phyloP scores from a whole-genome alignment of 2,113 vertebrate genomes.

The Pontoporia blainvillei region DNA sequence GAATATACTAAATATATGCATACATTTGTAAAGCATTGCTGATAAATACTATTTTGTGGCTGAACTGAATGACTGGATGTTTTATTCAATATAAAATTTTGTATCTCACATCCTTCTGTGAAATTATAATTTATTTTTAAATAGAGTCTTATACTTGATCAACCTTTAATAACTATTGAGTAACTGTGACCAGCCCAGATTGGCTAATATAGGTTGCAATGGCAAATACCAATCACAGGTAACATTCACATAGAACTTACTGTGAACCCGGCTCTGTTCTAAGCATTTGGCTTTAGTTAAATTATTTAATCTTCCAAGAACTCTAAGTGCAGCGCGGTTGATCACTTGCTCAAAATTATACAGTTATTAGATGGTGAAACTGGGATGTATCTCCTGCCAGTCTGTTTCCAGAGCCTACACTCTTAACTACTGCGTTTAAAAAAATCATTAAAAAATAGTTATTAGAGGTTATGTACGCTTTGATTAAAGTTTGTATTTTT shows the following conservation, averaged over 20 bases:
- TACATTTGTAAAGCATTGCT: slow-evolving; percentile 24
- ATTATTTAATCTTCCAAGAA: not conserved
- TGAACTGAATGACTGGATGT: slow-evolving; percentile 47
- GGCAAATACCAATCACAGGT: not conserved
- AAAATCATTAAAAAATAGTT: not conserved
- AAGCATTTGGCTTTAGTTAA: not conserved
- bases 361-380: not conserved
- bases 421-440: not conserved
- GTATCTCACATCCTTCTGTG: not conserved
- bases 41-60: slow-evolving; percentile 10
- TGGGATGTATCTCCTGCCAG: not conserved
- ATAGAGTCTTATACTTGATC: not conserved
- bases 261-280: not conserved
- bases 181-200: not conserved
- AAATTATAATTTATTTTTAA: slow-evolving; percentile 41
- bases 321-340: not conserved
- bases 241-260: not conserved
- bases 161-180: slow-evolving; percentile 19
- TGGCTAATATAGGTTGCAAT: not conserved
- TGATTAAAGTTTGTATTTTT: not conserved
- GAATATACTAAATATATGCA: not conserved
- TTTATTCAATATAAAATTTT: slow-evolving; percentile 48
- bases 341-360: not conserved
- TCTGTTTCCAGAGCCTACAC: not conserved
- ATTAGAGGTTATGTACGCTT: not conserved